These are phyloP conservation scores for Brachymystax lenok DNA, from an alignment of 2,797 vertebrate species.

Conservation along the genomic window DNA sequence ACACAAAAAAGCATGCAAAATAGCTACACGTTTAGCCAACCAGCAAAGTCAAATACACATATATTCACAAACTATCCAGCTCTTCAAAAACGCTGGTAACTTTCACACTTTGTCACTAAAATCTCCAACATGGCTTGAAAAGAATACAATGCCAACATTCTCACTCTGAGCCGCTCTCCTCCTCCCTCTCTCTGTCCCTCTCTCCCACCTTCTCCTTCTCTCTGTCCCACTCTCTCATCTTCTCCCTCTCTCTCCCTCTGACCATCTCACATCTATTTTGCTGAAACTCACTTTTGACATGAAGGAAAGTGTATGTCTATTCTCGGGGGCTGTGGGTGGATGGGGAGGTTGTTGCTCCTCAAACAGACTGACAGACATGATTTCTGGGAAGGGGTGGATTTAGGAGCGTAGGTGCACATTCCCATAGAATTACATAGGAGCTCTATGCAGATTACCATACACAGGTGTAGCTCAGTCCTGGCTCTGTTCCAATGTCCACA, in stretches of 20 bases:
- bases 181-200: no score
- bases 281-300: background rate
- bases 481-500: no score
- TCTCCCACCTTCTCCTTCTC: no score
- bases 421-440: background rate
- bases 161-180: no score
- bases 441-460: background rate
- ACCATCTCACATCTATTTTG: constrained; percentile 1
- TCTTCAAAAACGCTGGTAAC: constrained; percentile 28
- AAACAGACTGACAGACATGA: constrained; percentile 27
- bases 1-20: no score
- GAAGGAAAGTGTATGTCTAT: no score
- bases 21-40: no score
- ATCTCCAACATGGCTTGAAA: constrained; percentile 50
- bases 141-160: constrained; percentile 24
- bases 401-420: constrained; percentile 20
- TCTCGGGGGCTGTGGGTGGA: no score
- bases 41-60: no score
- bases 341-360: no score
- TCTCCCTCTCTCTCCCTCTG: no score
- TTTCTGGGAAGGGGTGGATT: constrained; percentile 14
- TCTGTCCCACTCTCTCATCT: no score
- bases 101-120: constrained; percentile 52
- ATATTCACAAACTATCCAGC: background rate
- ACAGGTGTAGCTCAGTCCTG: background rate